A percentile compares a stretch with the other conserved stretches of the same genome.
Evolutionary conservation across 2,888 invertebrate genomes (phyloP).

Genomic region (Oxycera nigricornis): DNA sequence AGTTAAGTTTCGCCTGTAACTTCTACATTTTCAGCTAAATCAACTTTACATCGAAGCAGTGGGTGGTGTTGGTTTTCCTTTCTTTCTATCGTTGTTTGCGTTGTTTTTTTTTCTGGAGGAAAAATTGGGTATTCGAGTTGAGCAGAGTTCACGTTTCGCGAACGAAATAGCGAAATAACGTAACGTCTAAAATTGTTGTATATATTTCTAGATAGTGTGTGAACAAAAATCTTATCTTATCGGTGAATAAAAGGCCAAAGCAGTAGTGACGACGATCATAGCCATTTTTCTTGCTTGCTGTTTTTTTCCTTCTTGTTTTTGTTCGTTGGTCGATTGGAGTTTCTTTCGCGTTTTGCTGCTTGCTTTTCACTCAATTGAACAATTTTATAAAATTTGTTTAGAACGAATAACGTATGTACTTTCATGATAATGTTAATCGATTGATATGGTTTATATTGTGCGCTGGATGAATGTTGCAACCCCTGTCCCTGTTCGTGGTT

Average conservation of each 20-base stretch:
- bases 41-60: constrained; percentile 7
- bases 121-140: not conserved
- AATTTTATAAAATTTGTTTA: constrained; percentile 26
- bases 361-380: not conserved
- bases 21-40: not conserved
- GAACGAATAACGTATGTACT: constrained; percentile 13
- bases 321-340: not conserved
- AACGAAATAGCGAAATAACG: constrained; percentile 7
- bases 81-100: not conserved
- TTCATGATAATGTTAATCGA: constrained; percentile 35
- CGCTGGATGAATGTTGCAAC: not conserved
- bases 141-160: constrained; percentile 17
- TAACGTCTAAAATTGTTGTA: constrained; percentile 36
- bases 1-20: not conserved
- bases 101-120: not conserved
- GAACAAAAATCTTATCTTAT: constrained; percentile 28
- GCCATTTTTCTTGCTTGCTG: not conserved
- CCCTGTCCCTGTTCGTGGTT: too few species aligned
- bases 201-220: constrained; percentile 17
- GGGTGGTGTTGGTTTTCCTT: not conserved
- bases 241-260: constrained; percentile 23
- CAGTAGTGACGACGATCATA: constrained; percentile 25
- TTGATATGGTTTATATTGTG: not conserved
- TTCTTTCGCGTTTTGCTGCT: not conserved
- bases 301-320: not conserved